Conservation (phyloP, 2,113 vertebrate genomes). For the Cottus gobio region DNA sequence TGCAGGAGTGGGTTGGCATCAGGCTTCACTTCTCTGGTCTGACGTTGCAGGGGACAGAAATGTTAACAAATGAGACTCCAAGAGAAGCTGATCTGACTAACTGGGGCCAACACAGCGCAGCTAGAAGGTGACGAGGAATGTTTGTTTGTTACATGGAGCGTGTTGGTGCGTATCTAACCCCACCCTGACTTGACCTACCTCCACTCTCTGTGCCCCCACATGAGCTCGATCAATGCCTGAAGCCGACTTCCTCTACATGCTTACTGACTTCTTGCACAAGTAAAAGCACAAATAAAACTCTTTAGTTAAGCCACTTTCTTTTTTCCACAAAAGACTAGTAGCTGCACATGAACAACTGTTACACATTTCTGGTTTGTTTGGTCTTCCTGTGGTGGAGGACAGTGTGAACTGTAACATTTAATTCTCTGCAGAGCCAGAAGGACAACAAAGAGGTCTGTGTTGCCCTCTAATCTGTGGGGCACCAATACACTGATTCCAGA, state of each 20-base stretch:
- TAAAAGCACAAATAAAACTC: background rate
- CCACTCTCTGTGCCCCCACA: constrained; percentile 14
- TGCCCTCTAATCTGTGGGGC: background rate
- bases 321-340: background rate
- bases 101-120: constrained; percentile 29
- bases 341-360: background rate
- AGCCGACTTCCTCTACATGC: constrained; percentile 16
- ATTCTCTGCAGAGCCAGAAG: background rate
- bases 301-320: background rate
- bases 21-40: background rate
- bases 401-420: background rate
- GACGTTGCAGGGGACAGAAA: constrained; percentile 19
- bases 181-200: constrained; percentile 42
- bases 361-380: constrained; percentile 6
- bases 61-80: constrained; percentile 25
- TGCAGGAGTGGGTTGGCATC: background rate
- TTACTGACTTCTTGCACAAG: background rate
- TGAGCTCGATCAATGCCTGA: constrained; percentile 21
- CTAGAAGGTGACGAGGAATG: constrained; percentile 25
- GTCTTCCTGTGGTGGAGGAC: background rate
- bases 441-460: constrained; percentile 1
- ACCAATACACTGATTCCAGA: constrained; percentile 1
- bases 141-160: constrained; percentile 32
- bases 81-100: constrained; percentile 29
- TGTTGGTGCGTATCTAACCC: constrained; percentile 10